phyloP scores from a whole-genome alignment of 2,797 vertebrate genomes.

The Sylvia borin region DNA sequence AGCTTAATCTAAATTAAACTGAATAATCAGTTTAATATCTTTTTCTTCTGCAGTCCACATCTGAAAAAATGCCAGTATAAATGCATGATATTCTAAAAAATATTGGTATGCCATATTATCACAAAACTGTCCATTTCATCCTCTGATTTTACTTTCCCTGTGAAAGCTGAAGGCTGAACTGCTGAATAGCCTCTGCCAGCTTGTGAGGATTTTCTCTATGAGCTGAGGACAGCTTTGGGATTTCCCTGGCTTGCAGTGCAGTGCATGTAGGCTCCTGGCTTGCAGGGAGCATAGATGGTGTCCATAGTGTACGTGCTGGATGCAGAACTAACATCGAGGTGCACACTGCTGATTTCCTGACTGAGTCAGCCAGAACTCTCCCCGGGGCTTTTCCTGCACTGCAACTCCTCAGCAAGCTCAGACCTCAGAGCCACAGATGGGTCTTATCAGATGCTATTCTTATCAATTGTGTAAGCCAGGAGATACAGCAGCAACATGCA shows the following conservation, averaged over 20 bases:
- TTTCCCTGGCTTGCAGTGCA: neutral
- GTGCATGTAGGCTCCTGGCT: neutral
- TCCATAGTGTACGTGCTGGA: fast-evolving
- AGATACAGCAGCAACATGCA: neutral
- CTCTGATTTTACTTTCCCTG: neutral
- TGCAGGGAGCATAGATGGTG: neutral
- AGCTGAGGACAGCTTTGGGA: neutral
- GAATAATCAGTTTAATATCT: neutral
- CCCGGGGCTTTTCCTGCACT: neutral
- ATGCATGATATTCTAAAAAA: neutral
- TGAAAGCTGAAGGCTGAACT: neutral
- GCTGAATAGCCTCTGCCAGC: neutral
- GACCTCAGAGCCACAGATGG: neutral
- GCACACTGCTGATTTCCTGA: neutral
- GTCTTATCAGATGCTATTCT: neutral
- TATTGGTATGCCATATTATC: neutral
- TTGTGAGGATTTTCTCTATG: neutral
- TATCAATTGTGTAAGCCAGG: neutral
- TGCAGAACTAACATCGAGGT: neutral
- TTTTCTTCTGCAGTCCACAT: neutral
- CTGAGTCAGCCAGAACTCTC: slow-evolving; percentile 31
- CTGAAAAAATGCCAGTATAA: neutral
- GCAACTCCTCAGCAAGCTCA: neutral
- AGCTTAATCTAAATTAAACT: neutral
- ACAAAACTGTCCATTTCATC: neutral